A percentile compares a stretch with the other conserved stretches of the same genome.
phyloP scores from a whole-genome alignment of 2,113 vertebrate species.

The Axis porcinus region DNA sequence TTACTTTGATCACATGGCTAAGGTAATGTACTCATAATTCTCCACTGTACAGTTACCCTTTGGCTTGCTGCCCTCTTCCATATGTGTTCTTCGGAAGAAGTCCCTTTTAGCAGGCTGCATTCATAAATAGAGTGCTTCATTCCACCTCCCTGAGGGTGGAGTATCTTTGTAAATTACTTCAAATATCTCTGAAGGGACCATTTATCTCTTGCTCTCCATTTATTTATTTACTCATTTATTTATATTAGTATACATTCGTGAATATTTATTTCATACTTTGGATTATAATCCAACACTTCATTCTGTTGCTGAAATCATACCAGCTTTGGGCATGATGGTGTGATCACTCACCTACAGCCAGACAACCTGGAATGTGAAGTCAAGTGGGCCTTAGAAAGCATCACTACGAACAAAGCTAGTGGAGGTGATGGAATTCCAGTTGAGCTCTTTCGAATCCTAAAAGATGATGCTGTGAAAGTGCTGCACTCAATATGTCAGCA shows the following conservation, averaged over 20 bases:
- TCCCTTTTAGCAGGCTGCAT: background rate
- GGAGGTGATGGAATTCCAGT: too few relatives aligned
- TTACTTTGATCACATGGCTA: background rate
- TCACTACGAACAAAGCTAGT: too few relatives aligned
- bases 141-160: background rate
- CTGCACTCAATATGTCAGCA: too few relatives aligned
- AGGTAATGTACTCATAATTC: background rate
- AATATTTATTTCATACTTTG: background rate
- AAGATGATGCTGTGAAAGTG: too few relatives aligned
- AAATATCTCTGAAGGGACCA: background rate
- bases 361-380: too few relatives aligned
- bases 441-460: too few relatives aligned
- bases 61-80: background rate
- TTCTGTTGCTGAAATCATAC: background rate
- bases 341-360: too few relatives aligned
- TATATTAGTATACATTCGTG: background rate
- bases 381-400: too few relatives aligned
- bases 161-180: background rate
- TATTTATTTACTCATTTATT: background rate
- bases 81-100: background rate
- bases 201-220: background rate
- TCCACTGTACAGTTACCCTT: background rate
- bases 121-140: background rate
- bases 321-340: background rate
- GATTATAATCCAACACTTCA: background rate